Conservation (phyloP, 37 sponge, comb jelly and placozoan species). For the Oscarella lobularis region DNA sequence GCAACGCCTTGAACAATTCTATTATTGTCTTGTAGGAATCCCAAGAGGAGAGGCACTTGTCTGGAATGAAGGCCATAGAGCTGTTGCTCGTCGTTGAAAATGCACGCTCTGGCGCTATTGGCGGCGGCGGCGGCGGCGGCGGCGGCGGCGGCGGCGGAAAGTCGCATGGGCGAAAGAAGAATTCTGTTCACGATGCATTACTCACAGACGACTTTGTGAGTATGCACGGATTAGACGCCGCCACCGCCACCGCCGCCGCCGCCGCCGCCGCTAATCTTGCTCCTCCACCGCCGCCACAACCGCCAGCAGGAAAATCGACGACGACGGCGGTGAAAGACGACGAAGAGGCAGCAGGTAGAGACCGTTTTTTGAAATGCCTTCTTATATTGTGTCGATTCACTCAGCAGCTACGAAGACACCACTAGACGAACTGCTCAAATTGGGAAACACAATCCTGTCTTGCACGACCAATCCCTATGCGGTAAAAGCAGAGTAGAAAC, state of each 20-base stretch:
- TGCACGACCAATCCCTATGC: background rate
- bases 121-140: background rate
- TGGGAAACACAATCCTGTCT: background rate
- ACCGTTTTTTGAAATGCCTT: no score
- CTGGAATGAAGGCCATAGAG: background rate
- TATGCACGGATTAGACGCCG: no score
- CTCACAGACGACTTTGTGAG: background rate
- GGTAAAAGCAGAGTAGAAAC: background rate
- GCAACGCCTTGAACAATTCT: no score
- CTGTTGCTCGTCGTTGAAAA: background rate
- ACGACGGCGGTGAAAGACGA: no score
- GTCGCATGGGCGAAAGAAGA: background rate
- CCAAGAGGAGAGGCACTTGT: background rate
- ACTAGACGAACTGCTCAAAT: background rate
- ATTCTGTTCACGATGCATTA: background rate
- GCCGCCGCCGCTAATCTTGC: no score
- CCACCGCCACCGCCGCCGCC: no score
- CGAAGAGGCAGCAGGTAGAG: no score
- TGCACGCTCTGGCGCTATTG: background rate
- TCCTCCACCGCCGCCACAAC: no score
- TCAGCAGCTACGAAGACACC: no score
- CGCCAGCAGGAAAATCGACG: no score
- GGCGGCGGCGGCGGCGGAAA: background rate
- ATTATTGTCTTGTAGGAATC: background rate
- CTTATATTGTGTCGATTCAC: no score